Percentiles rank a stretch among this genome's conserved stretches.
Evolutionary conservation across 2,113 vertebrate genomes (phyloP).

Genomic region (Sorex araneus): DNA sequence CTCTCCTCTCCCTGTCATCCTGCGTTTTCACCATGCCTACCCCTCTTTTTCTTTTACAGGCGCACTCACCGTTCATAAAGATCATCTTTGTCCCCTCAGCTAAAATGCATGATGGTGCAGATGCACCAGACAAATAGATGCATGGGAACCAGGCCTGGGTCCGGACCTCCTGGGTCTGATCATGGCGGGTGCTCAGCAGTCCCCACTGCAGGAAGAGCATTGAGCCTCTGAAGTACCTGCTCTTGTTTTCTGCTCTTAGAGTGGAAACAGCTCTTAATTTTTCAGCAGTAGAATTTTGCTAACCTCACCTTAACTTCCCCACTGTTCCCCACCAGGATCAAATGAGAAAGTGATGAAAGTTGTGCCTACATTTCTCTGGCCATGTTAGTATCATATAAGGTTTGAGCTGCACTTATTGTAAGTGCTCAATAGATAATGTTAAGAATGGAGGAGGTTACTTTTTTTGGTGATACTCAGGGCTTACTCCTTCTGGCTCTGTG

Average conservation of each 20-base stretch:
- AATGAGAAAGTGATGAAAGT: not conserved
- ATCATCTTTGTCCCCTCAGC: not conserved
- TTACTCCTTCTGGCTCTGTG: no score
- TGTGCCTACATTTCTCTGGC: constrained; percentile 12
- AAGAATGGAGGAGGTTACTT: no score
- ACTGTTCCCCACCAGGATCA: constrained; percentile 15
- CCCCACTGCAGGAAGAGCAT: not conserved
- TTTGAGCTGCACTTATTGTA: not conserved
- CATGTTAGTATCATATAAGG: not conserved
- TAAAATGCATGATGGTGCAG: not conserved
- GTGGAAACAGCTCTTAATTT: not conserved
- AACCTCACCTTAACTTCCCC: constrained; percentile 35
- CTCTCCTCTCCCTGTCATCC: not conserved
- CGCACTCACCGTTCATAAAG: not conserved
- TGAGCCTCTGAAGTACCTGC: not conserved
- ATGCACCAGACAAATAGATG: not conserved
- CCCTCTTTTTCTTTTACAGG: not conserved
- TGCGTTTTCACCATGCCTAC: fast-evolving
- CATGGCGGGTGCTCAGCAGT: not conserved
- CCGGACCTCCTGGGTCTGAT: not conserved
- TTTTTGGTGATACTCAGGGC: no score
- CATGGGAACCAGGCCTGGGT: not conserved
- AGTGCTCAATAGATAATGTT: not conserved
- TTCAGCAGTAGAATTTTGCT: not conserved
- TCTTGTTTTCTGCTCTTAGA: not conserved